phyloP scores from a whole-genome alignment of 2,888 invertebrate species.

The Rhorus exstirpatorius region DNA sequence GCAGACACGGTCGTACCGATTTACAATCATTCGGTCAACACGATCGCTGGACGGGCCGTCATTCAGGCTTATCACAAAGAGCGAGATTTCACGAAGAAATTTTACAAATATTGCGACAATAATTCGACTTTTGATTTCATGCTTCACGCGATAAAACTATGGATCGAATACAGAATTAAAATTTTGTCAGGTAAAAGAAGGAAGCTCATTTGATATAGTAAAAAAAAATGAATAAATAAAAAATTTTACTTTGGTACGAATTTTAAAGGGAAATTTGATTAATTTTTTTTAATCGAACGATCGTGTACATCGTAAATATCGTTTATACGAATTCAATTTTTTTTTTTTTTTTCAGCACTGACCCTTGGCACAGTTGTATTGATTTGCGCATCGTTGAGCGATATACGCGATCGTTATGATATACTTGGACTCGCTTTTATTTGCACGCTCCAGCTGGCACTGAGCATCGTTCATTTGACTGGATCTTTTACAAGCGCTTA shows the following conservation, averaged over 20 bases:
- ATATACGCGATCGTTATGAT: slow-evolving; percentile 70
- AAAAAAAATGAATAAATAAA: background rate
- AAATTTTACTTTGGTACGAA: too few relatives aligned
- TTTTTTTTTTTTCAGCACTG: slow-evolving; percentile 51
- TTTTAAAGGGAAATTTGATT: too few relatives aligned
- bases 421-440: slow-evolving; percentile 75
- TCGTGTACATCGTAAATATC: too few relatives aligned
- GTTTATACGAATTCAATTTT: background rate
- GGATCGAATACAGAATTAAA: slow-evolving; percentile 78
- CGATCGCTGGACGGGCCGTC: slow-evolving; percentile 75
- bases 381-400: slow-evolving; percentile 71
- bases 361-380: slow-evolving; percentile 69
- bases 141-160: slow-evolving; percentile 77
- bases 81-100: slow-evolving; percentile 77
- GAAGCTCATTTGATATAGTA: too few relatives aligned
- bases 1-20: slow-evolving; percentile 75
- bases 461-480: slow-evolving; percentile 72
- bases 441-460: slow-evolving; percentile 74
- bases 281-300: too few relatives aligned
- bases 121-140: slow-evolving; percentile 77
- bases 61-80: slow-evolving; percentile 79
- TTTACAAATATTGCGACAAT: slow-evolving; percentile 77
- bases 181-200: slow-evolving; percentile 73
- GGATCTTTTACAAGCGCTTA: slow-evolving; percentile 72
- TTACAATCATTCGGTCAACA: slow-evolving; percentile 76